phyloP scores from a whole-genome alignment of 2,888 invertebrate species.

The Plemyria rubiginata region DNA sequence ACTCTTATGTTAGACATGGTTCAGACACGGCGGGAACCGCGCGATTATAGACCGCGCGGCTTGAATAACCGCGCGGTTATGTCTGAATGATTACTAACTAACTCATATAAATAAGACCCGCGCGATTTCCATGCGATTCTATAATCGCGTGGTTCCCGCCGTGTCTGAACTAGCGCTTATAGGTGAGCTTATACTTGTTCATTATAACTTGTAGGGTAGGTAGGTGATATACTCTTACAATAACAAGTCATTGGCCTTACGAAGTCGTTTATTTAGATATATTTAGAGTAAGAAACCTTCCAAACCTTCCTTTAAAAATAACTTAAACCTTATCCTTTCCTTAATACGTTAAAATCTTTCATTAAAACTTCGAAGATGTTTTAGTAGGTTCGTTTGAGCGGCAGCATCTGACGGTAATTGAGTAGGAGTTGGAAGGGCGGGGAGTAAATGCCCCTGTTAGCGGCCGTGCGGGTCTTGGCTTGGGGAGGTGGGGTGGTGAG shows the following conservation, averaged over 20 bases:
- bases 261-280: conserved; percentile 27
- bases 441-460: conserved; percentile 54
- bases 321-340: conserved; percentile 29
- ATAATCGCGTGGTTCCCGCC: too few species aligned
- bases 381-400: conserved; percentile 44
- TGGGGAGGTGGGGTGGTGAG: conserved; percentile 13
- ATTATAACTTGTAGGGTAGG: neutral
- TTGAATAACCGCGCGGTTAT: too few species aligned
- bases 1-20: neutral
- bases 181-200: too few species aligned
- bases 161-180: too few species aligned
- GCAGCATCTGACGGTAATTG: conserved; percentile 52
- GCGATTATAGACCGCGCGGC: too few species aligned
- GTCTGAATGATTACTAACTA: too few species aligned
- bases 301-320: conserved; percentile 36
- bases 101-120: too few species aligned
- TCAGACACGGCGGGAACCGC: too few species aligned
- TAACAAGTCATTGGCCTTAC: neutral
- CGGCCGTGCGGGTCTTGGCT: conserved; percentile 28
- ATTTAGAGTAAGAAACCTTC: conserved; percentile 31
- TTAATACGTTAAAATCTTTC: conserved; percentile 42
- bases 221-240: neutral
- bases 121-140: too few species aligned
- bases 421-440: conserved; percentile 57
- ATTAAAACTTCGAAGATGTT: conserved; percentile 46